Evolutionary conservation across 2,888 invertebrate species (phyloP).

Genomic region (Carpatolechia fugitivella): DNA sequence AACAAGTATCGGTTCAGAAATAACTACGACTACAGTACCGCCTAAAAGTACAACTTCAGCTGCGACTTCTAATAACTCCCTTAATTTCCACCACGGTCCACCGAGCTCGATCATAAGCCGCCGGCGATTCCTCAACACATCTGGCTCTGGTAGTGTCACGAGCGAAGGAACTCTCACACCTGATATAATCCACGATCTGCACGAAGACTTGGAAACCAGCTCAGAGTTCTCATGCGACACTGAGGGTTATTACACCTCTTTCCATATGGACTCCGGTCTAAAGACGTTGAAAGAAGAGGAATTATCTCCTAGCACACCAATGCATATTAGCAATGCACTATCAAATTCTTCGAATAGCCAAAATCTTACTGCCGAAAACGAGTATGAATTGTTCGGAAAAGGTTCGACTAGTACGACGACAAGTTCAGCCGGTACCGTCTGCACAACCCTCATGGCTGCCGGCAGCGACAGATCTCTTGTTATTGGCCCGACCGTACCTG

Average conservation of each 20-base stretch:
- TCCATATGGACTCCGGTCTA: slow-evolving; percentile 96
- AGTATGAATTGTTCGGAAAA: slow-evolving; percentile 94
- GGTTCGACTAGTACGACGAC: slow-evolving; percentile 95
- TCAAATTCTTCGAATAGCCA: slow-evolving; percentile 85
- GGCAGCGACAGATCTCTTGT: slow-evolving; percentile 81
- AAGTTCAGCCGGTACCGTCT: slow-evolving; percentile 93
- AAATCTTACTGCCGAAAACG: slow-evolving; percentile 88
- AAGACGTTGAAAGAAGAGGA: slow-evolving; percentile 88
- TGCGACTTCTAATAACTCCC: slow-evolving; percentile 84
- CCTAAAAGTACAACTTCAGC: slow-evolving; percentile 85
- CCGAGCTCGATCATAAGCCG: slow-evolving; percentile 85
- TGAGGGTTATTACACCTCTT: slow-evolving; percentile 98
- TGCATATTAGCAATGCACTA: slow-evolving; percentile 85
- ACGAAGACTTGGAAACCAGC: slow-evolving; percentile 92
- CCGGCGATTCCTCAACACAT: slow-evolving; percentile 83
- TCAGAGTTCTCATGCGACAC: slow-evolving; percentile 97
- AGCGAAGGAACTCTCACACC: slow-evolving; percentile 92
- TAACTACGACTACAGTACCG: slow-evolving; percentile 83
- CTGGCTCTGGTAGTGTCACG: slow-evolving; percentile 90
- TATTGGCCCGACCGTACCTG: slow-evolving; percentile 88
- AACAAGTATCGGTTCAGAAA: slow-evolving; percentile 91
- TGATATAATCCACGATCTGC: slow-evolving; percentile 88
- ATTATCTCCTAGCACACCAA: slow-evolving; percentile 82
- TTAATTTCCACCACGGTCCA: slow-evolving; percentile 81
- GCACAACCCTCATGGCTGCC: slow-evolving; percentile 87